phyloP scores from a whole-genome alignment of 2,888 invertebrate genomes.

The Drosophila limbata region DNA sequence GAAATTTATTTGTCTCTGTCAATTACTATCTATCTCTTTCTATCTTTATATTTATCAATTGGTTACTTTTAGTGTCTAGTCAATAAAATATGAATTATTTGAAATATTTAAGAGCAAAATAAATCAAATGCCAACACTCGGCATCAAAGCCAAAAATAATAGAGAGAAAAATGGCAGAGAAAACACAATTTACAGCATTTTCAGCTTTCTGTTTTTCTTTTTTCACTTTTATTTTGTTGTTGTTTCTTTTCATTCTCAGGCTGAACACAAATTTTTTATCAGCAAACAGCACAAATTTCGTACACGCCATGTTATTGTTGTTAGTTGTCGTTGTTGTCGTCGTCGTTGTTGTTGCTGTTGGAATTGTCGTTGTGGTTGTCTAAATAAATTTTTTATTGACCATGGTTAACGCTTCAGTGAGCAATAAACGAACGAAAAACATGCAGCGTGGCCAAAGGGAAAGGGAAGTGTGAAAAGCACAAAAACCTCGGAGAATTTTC shows the following conservation, averaged over 20 bases:
- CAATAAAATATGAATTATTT: constrained; percentile 78
- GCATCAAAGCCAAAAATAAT: constrained; percentile 46
- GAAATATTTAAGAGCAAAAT: constrained; percentile 68
- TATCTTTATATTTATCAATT: constrained; percentile 28
- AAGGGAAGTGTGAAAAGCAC: constrained; percentile 50
- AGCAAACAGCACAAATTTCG: constrained; percentile 58
- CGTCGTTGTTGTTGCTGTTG: constrained; percentile 47
- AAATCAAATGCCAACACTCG: constrained; percentile 73
- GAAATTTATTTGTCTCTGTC: constrained; percentile 52
- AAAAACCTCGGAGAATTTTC: constrained; percentile 65
- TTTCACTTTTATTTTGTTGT: not conserved
- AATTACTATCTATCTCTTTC: not conserved
- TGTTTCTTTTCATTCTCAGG: constrained; percentile 20
- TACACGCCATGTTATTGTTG: constrained; percentile 57
- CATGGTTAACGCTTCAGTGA: constrained; percentile 79
- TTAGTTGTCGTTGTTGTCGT: constrained; percentile 52
- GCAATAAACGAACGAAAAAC: constrained; percentile 61
- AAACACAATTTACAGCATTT: constrained; percentile 39
- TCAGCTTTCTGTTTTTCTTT: not conserved
- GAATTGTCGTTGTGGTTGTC: constrained; percentile 67
- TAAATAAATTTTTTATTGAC: constrained; percentile 81
- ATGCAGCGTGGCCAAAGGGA: not conserved
- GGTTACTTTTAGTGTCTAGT: constrained; percentile 50
- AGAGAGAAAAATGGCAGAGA: constrained; percentile 22
- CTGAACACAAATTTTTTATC: constrained; percentile 60